These are phyloP conservation scores for Acromyrmex heyeri DNA, from an alignment of 1,140 invertebrate species.

Conservation along the genomic window DNA sequence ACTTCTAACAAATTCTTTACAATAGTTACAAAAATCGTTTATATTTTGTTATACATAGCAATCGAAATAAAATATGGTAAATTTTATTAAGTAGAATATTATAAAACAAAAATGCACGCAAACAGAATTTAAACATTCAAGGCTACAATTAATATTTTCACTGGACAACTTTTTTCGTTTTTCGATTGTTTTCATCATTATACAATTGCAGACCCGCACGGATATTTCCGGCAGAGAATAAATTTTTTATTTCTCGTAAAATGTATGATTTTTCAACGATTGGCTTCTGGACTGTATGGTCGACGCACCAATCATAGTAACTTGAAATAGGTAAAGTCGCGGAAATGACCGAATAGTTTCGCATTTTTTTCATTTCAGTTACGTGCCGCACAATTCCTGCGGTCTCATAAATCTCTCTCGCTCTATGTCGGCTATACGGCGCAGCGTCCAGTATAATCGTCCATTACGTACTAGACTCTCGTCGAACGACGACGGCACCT, in stretches of 20 bases:
- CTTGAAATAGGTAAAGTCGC: conserved; percentile 64
- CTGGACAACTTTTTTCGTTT: neutral
- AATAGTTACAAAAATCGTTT: neutral
- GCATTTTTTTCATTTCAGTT: conserved; percentile 66
- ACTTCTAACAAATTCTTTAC: neutral
- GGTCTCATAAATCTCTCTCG: conserved; percentile 74
- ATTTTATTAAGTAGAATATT: neutral
- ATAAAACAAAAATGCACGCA: neutral
- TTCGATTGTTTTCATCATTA: neutral
- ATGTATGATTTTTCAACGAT: conserved; percentile 33
- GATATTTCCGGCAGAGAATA: neutral
- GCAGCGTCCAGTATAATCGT: conserved; percentile 73
- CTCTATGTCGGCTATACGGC: conserved; percentile 57
- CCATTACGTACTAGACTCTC: conserved; percentile 75
- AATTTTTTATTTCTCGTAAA: conserved; percentile 5
- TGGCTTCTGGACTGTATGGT: conserved; percentile 6
- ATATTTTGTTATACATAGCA: neutral
- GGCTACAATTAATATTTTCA: neutral
- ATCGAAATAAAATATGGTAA: neutral
- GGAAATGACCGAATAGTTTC: conserved; percentile 68
- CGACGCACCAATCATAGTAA: conserved; percentile 4
- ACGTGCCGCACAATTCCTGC: conserved; percentile 74
- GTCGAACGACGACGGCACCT: conserved; percentile 68
- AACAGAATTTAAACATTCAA: neutral
- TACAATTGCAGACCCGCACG: neutral